Conservation (phyloP, 37 sponge, comb jelly and placozoan species). For the Aphrocallistes beatrix region DNA sequence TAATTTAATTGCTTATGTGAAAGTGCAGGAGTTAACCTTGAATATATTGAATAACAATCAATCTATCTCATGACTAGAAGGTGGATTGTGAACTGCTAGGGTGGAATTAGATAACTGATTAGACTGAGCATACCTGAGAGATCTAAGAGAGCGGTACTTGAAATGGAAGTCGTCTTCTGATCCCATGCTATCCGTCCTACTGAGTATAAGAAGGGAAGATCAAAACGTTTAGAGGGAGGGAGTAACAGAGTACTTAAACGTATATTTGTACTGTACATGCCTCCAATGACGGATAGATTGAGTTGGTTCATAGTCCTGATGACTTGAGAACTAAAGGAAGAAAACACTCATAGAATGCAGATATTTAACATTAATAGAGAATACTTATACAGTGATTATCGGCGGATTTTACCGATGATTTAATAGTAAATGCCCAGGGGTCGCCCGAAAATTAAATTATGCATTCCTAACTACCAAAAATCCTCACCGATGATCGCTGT, state of each 20-base stretch:
- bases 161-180: slow-evolving; percentile 16
- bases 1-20: too few species aligned
- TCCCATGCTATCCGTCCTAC: not conserved
- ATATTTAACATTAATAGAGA: not conserved
- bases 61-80: too few species aligned
- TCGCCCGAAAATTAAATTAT: not conserved
- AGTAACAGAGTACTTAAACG: not conserved
- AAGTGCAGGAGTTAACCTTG: too few species aligned
- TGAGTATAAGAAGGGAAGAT: too few species aligned
- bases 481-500: too few species aligned
- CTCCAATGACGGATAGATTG: not conserved
- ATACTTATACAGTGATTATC: not conserved
- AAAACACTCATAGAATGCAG: not conserved
- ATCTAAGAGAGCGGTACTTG: not conserved
- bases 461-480: too few species aligned
- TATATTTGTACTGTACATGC: not conserved
- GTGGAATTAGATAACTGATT: too few species aligned
- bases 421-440: not conserved
- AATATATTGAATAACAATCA: too few species aligned
- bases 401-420: not conserved
- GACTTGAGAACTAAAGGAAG: not conserved
- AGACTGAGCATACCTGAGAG: too few species aligned
- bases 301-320: not conserved
- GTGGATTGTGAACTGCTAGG: too few species aligned
- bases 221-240: too few species aligned